phyloP scores from a whole-genome alignment of 1,140 invertebrate species.

The Zaprionus tsacasi region DNA sequence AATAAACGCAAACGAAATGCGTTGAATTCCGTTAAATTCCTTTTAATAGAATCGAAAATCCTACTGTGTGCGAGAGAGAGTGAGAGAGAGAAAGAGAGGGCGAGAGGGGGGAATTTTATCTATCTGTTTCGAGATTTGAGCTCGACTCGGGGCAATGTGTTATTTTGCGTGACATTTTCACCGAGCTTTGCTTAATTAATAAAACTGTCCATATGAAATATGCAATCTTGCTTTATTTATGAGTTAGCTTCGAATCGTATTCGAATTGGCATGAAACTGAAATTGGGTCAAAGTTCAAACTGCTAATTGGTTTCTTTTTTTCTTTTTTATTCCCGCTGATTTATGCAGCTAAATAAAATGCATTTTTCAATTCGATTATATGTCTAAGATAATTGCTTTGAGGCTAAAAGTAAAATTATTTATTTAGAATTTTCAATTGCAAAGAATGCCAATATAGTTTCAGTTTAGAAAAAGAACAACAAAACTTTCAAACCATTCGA shows the following conservation, averaged over 20 bases:
- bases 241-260: neutral
- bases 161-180: slow-evolving; percentile 5
- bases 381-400: neutral
- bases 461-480: no score
- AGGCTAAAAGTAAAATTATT: no score
- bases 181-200: slow-evolving; percentile 4
- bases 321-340: neutral
- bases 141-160: neutral
- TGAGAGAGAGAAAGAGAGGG: neutral
- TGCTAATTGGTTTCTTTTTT: neutral
- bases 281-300: neutral
- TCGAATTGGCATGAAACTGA: neutral
- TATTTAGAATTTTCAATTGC: no score
- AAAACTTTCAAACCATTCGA: no score
- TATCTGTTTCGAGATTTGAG: neutral
- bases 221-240: slow-evolving; percentile 6
- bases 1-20: slow-evolving; percentile 11
- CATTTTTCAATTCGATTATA: neutral
- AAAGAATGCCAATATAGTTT: no score
- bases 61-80: neutral
- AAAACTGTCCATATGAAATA: slow-evolving; percentile 11
- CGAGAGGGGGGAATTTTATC: neutral
- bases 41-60: neutral
- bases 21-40: slow-evolving; percentile 19
- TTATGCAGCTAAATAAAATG: slow-evolving; percentile 6